Conservation (phyloP, 2,113 vertebrate species). For the Phodopus roborovskii region DNA sequence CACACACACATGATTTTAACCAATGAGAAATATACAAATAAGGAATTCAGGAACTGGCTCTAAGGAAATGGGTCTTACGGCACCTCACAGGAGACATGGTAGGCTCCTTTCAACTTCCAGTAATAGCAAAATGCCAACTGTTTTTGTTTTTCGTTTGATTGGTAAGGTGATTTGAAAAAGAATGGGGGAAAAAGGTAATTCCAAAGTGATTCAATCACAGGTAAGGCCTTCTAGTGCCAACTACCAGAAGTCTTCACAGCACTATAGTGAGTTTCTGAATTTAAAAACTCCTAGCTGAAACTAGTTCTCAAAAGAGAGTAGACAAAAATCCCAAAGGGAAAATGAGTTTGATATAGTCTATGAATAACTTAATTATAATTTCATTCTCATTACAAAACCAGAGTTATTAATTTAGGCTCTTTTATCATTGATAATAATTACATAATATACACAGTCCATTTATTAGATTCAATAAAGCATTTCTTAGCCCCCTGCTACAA, state of each 20-base stretch:
- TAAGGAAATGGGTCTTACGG: background rate
- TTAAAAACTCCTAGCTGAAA: constrained; percentile 48
- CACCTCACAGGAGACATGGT: background rate
- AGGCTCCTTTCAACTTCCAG: constrained; percentile 54
- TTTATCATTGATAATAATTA: constrained; percentile 42
- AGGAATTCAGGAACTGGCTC: constrained; percentile 78
- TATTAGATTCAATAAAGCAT: constrained; percentile 76
- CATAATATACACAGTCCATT: constrained; percentile 43
- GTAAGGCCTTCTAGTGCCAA: background rate
- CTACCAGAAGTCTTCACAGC: background rate
- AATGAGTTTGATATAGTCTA: constrained; percentile 45
- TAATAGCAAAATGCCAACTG: constrained; percentile 12
- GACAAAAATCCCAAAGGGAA: constrained; percentile 43
- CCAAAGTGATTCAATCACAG: constrained; percentile 29
- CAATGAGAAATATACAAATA: constrained; percentile 64
- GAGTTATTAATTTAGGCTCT: constrained; percentile 51
- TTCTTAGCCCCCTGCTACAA: constrained; percentile 58
- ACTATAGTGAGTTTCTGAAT: constrained; percentile 10
- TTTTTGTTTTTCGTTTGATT: background rate
- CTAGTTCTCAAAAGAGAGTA: constrained; percentile 9
- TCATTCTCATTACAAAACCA: constrained; percentile 64
- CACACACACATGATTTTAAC: constrained; percentile 8
- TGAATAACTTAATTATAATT: constrained; percentile 41
- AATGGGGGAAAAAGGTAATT: constrained; percentile 17
- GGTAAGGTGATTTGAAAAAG: background rate